Base-by-base conservation (phyloP, 2,113 vertebrate species). In the Sphaerodactylus townsendi region DNA sequence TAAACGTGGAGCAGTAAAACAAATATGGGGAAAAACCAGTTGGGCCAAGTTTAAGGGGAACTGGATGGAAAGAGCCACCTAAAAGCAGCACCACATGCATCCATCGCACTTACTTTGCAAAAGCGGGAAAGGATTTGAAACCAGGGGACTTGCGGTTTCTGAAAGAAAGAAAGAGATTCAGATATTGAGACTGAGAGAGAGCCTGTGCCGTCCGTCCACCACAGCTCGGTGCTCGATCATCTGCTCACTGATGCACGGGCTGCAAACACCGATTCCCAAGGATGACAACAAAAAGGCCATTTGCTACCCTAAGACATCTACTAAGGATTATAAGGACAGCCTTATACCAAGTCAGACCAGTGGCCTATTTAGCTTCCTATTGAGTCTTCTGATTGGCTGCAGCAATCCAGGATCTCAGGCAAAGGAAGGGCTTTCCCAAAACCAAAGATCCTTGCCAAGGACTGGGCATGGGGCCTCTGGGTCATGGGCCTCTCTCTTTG, bases 131-230 rank as follows among this genome's bases (percentile, higher is more conserved):
- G 97, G 93, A 79, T 93, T 96, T 95, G 97, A 96, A 95, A 98
- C 96, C 96, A 97, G 96, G 92, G 97, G 97, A 95, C 97, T 98
- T 83, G 96, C 88, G 30, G 97, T 95, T 96, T 98, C 98, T 99
- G 96, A 86, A 94, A 95, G 95, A 92, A 92, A 95, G 90, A 96
- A 88, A 95, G 89, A 95, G 86, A 94, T 93, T 91, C 84, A 82
- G 93, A 50, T 30, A 85, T 66, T 90, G 91, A 86, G 84, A 82
- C 64, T 3, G 21, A 83, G 91, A 62, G 89, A 91, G 86, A 73
- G 17, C 72, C 71, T 0, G 21, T 59, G 86, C 86, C 69, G 50
- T 1, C 56, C 50, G 76, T 2, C 56, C 50, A 78, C 14, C 69
- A 88, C 64, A 68, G 82, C 79, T 87, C 84, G 70, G 89, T 85